Base-by-base conservation (phyloP, 2,797 vertebrate species). In the Masticophis lateralis region DNA sequence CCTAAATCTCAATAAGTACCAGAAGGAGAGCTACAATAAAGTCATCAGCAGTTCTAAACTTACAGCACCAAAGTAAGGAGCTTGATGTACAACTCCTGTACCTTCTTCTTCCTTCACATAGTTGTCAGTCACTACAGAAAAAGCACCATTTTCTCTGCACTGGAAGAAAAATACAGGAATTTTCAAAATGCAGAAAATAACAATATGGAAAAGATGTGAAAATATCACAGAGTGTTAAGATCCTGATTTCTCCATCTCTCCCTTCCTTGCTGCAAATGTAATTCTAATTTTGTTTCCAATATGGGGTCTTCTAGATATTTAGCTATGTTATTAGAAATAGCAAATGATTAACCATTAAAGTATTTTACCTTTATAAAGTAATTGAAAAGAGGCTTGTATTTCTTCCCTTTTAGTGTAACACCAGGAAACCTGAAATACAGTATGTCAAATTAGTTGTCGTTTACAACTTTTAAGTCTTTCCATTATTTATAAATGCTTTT, bases 51-150 rank as follows among this genome's bases (percentile, higher is more conserved):
- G 12, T 9, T 96, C 86, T 87, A 66, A 95, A 99, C 99, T 98
- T 97, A 99, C 99, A 97, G 99, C 99, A 97, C 99, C 99, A 94
- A 99, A 99, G 97, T 99, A 99, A 0, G 99, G 99, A n/a, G 99
- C 99, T 97, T 99, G 99, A 96, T 99, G 99, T 90, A 99, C 99
- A 43, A 99, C 98, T 32, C 99, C 99, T 0, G 99, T 99, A 92
- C 99, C 99, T 93, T 99, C 99, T 93, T 99, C 99, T 95, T 99
- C 99, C 94, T 98, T 99, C 95, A 99, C 99, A 0, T 99, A 99
- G 96, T 97, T 98, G 97, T 99, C 99, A 1, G 96, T 95, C 88
- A 99, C 96, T 89, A 99, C 98, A 25, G 98, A 97, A 97, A 99
- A 99, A 2, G 99, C 99, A 87, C 99, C 99, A 1, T 83, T 98